These are phyloP conservation scores for Lithophane ornitopus DNA, from an alignment of 2,888 invertebrate genomes.

Conservation along the genomic window DNA sequence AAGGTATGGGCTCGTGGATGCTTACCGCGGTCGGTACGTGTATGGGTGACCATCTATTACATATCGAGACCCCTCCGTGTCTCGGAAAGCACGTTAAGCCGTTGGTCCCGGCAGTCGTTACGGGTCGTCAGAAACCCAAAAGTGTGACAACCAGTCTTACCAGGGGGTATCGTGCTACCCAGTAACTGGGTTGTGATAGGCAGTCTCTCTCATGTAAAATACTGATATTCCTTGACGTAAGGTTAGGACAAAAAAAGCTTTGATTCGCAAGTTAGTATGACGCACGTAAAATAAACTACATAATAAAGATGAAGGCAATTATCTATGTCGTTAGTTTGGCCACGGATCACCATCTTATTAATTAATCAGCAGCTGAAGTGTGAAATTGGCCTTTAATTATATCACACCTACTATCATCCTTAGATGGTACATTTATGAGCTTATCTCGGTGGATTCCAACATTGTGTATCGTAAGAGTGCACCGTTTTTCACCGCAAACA, in stretches of 20 bases:
- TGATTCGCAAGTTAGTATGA: constrained; percentile 16
- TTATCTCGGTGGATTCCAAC: background rate
- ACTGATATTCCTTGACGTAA: background rate
- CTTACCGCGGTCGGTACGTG: background rate
- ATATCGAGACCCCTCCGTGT: too few relatives aligned
- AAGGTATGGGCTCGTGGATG: background rate
- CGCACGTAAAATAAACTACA: background rate
- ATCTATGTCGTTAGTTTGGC: constrained; percentile 34
- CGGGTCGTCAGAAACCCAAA: too few relatives aligned
- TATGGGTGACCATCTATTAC: too few relatives aligned
- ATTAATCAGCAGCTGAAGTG: constrained; percentile 29
- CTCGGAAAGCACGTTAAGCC: too few relatives aligned
- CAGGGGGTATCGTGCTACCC: too few relatives aligned
- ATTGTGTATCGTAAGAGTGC: background rate
- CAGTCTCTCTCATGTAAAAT: too few relatives aligned
- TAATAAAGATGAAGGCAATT: constrained; percentile 14
- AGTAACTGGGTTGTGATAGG: too few relatives aligned
- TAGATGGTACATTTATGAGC: background rate
- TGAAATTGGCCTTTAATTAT: constrained; percentile 44
- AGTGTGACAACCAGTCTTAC: too few relatives aligned
- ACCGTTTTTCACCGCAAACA: background rate
- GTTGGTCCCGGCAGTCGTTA: too few relatives aligned
- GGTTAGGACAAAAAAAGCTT: background rate
- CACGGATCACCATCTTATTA: constrained; percentile 21
- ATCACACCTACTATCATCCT: background rate